Base-by-base conservation (phyloP, 1,140 invertebrate genomes). In the Drosophila watanabei region DNA sequence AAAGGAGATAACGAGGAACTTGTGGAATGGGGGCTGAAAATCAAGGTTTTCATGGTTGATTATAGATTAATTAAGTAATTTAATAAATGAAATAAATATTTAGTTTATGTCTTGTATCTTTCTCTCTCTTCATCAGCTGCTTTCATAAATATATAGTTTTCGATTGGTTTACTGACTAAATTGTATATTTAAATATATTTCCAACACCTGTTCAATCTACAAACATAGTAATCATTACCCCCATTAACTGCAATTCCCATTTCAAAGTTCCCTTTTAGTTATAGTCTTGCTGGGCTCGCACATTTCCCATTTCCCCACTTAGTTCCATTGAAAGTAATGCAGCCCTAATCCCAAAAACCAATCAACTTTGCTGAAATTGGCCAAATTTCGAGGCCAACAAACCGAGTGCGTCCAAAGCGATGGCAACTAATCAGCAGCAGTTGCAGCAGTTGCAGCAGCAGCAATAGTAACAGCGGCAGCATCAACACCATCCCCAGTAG, bases 331-430 rank as follows among this genome's bases (percentile, higher is more conserved):
- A 45, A 75, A 73, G 59, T 39, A 73, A 48, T 30, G 16, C 54
- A 33, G 41, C 46, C 32, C 37, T 48, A 62, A 73, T 63, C 52
- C 52, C 68, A 33, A 75, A 77, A 77, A 76, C 54, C 61, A 77
- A 77, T 77, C 73, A 77, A 76, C 75, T 58, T 39, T 35, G 33
- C 45, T 51, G 35, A 45, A 66, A 77, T 77, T 77, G 75, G 46
- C 45, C 54, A 66, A 77, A 75, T 66, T 75, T 75, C 69, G 68
- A 66, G 64, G 71, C 56, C 71, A 73, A 49, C 52, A 35, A 70
- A 58, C 14, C 14, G 33, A 37, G 54, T 43, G 20, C 68, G 13
- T 52, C 39, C 33, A 68, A 54, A 43, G 11, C 51, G 35, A 43
- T 57, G 56, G 63, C 43, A 68, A 51, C 73, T 78, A 78, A 77